Conservation (phyloP, 2,888 invertebrate genomes). For the Allygus modestus region DNA sequence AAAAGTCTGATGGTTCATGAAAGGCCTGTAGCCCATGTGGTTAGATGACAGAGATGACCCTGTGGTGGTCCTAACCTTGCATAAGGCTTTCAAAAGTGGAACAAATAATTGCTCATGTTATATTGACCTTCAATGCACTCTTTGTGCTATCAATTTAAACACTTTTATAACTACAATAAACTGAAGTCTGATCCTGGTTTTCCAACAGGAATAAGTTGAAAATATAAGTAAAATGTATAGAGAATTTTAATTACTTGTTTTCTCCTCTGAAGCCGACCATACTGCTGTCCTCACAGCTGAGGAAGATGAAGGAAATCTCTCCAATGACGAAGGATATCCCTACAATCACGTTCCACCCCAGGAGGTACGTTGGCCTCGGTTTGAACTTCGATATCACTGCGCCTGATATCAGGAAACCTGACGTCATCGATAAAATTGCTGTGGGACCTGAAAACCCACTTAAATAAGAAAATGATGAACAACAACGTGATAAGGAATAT, state of each 20-base stretch:
- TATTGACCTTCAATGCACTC: too few relatives aligned
- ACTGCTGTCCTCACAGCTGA: constrained; percentile 76
- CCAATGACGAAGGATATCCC: constrained; percentile 78
- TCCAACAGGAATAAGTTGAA: too few relatives aligned
- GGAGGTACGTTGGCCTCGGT: constrained; percentile 78
- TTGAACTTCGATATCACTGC: constrained; percentile 79
- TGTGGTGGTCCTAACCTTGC: too few relatives aligned
- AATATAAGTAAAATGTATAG: too few relatives aligned
- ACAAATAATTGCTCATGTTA: too few relatives aligned
- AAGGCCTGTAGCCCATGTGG: too few relatives aligned
- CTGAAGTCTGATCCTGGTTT: too few relatives aligned
- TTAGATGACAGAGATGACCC: too few relatives aligned
- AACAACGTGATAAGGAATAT: neutral
- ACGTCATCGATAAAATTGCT: constrained; percentile 79
- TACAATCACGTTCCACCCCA: constrained; percentile 81
- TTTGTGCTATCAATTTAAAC: too few relatives aligned
- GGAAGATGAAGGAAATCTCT: constrained; percentile 77
- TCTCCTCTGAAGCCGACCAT: constrained; percentile 73
- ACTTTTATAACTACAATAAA: too few relatives aligned
- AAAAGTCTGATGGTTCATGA: too few relatives aligned
- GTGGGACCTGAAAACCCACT: constrained; percentile 75
- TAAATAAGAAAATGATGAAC: neutral
- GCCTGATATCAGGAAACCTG: constrained; percentile 80
- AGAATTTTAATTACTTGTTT: constrained; percentile 5
- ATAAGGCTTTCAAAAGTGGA: too few relatives aligned